phyloP scores from a whole-genome alignment of 2,797 vertebrate species.

The Ataeniobius toweri region DNA sequence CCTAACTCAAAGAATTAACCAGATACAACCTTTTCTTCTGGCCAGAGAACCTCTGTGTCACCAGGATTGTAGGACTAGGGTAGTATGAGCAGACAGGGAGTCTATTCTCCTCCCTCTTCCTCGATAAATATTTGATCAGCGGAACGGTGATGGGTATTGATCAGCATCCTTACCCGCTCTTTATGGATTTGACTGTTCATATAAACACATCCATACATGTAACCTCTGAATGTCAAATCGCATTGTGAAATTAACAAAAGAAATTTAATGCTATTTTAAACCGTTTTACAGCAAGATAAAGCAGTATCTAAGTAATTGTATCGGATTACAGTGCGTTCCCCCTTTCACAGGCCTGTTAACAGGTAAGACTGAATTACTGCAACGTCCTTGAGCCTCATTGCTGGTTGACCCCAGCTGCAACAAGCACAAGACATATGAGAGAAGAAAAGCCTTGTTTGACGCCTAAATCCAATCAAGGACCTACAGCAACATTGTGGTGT shows the following conservation, averaged over 20 bases:
- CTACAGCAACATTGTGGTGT: constrained; percentile 12
- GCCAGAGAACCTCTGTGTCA: constrained; percentile 20
- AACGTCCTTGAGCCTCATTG: constrained; percentile 73
- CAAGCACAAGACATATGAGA: constrained; percentile 21
- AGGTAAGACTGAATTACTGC: constrained; percentile 77
- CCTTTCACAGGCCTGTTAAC: constrained; percentile 68
- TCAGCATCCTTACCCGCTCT: constrained; percentile 83
- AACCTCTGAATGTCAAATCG: constrained; percentile 50
- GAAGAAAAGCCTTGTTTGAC: constrained; percentile 31
- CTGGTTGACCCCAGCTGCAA: constrained; percentile 65
- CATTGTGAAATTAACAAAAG: constrained; percentile 52
- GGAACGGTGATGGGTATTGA: constrained; percentile 85
- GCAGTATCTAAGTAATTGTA: constrained; percentile 25
- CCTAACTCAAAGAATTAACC: background rate
- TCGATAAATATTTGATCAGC: constrained; percentile 78
- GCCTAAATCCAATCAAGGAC: constrained; percentile 28
- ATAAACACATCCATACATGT: constrained; percentile 24
- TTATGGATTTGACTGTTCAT: constrained; percentile 74
- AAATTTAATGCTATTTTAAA: constrained; percentile 31
- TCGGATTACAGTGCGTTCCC: constrained; percentile 51
- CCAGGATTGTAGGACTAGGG: constrained; percentile 10
- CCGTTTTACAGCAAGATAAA: constrained; percentile 10
- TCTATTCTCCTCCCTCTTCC: constrained; percentile 54
- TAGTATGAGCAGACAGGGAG: constrained; percentile 36
- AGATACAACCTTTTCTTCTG: background rate